Evolutionary conservation across 2,888 invertebrate species (phyloP), one percentile per base, ranked within the genome.

Genomic region (Balanococcus diminutus): DNA sequence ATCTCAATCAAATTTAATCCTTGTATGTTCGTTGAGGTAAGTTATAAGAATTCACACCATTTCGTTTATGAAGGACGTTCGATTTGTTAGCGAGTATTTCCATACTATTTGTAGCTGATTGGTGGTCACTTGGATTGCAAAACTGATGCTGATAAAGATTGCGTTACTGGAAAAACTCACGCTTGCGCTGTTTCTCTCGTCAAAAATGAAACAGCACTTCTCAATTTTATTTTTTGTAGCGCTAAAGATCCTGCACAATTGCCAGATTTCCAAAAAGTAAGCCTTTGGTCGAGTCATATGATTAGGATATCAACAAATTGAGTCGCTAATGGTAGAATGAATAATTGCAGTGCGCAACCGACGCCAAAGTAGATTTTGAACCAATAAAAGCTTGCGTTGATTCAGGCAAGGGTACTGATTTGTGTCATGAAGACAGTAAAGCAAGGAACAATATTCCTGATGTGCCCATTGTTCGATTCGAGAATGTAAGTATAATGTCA

Each of bases 11-110:
- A 5, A 19, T 79, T 8, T 36, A 2, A 79, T 1, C 75, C 75
- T 19, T 79, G 75, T 11, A 79, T 79, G 75, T 79, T 79, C 11
- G 75, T 36, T 19, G 75, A 79, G 75, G 75, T 79, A 36, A 36
- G 31, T 1, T 25, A 9, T 25, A 67, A n/a, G n/a, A n/a, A n/a
- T n/a, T n/a, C n/a, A n/a, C n/a, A n/a, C n/a, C n/a, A n/a, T n/a
- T n/a, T n/a, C n/a, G n/a, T n/a, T n/a, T 5, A 36, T 51, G 51
- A 51, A 51, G 14, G 3, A 51, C 14, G 14, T 51, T 14, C 14
- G 51, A 51, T 51, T 51, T 51, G 4, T 51, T 8, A 51, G 14
- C 11, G 4, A 4, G 14, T 46, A 9, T 46, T 2, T 16, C 14
- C n/a, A 46, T 16, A 16, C 5, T 14, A 46, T 46, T 11, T 4